Evolutionary conservation across 2,113 vertebrate species (phyloP).

Genomic region (Narcine bancroftii): DNA sequence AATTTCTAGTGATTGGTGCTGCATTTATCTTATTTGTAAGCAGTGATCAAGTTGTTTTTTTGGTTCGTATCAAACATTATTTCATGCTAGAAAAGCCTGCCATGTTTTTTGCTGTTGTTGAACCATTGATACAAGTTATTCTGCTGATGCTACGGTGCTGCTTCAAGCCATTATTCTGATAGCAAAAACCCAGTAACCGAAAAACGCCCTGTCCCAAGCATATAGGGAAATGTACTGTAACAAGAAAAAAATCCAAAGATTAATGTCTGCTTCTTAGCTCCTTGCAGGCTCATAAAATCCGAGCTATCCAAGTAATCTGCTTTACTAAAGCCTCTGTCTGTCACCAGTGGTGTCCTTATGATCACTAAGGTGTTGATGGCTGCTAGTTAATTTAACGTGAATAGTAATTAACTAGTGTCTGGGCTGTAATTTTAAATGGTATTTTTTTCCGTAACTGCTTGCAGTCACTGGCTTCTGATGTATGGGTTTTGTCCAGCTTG

Average conservation of each 20-base stretch:
- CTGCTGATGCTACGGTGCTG: too few relatives aligned
- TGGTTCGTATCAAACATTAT: too few relatives aligned
- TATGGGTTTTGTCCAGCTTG: not conserved
- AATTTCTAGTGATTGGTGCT: too few relatives aligned
- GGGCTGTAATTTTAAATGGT: not conserved
- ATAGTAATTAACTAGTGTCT: conserved; percentile 20
- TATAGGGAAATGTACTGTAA: too few relatives aligned
- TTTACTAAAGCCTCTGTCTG: conserved; percentile 40
- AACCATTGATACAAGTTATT: too few relatives aligned
- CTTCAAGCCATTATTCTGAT: too few relatives aligned
- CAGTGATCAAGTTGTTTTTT: too few relatives aligned
- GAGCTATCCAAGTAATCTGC: conserved; percentile 51
- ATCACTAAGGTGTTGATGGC: not conserved
- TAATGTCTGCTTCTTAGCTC: conserved; percentile 63
- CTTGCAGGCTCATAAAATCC: conserved; percentile 58
- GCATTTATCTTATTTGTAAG: too few relatives aligned
- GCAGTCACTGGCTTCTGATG: not conserved
- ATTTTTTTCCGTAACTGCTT: not conserved
- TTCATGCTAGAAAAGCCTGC: too few relatives aligned
- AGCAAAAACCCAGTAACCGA: too few relatives aligned
- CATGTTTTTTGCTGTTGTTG: too few relatives aligned
- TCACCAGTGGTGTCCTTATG: conserved; percentile 1
- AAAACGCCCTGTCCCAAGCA: too few relatives aligned
- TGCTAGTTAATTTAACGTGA: conserved; percentile 17
- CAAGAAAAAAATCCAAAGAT: conserved; percentile 71